Conservation (phyloP, 2,888 invertebrate species). For the Drosophila mettleri region DNA sequence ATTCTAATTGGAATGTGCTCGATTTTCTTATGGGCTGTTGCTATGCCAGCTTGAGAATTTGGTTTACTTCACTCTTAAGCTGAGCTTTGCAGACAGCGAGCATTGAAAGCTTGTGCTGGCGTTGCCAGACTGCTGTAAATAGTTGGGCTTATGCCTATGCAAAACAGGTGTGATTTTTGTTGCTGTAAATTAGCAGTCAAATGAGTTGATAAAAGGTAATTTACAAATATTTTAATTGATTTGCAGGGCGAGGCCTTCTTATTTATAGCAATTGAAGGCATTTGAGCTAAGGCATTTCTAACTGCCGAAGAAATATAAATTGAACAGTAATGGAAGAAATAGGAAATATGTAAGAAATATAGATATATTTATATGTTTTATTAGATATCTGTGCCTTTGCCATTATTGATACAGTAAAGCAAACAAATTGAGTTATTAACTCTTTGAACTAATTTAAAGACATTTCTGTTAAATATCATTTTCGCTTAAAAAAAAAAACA, state of each 20-base stretch:
- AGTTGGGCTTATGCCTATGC: background rate
- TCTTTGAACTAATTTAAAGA: background rate
- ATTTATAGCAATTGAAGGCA: constrained; percentile 6
- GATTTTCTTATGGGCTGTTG: constrained; percentile 30
- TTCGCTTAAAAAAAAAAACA: background rate
- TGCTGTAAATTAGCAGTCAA: constrained; percentile 30
- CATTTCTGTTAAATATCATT: background rate
- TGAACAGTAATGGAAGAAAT: too few relatives aligned
- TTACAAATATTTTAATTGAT: constrained; percentile 34
- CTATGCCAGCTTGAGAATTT: constrained; percentile 20
- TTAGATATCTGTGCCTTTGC: too few relatives aligned
- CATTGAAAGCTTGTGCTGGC: constrained; percentile 31
- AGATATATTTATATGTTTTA: too few relatives aligned
- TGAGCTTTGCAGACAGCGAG: constrained; percentile 34
- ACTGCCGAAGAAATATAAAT: too few relatives aligned
- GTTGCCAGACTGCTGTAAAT: constrained; percentile 49
- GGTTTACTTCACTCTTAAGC: constrained; percentile 22
- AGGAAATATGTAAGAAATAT: too few relatives aligned
- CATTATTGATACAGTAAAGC: too few relatives aligned
- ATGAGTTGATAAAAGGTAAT: constrained; percentile 20
- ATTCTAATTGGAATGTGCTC: constrained; percentile 26
- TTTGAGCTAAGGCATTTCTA: too few relatives aligned
- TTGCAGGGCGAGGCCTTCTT: constrained; percentile 39
- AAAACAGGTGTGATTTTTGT: constrained; percentile 20
- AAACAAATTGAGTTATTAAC: too few relatives aligned